Conservation (phyloP, 2,797 vertebrate genomes). For the Pterois miles region DNA sequence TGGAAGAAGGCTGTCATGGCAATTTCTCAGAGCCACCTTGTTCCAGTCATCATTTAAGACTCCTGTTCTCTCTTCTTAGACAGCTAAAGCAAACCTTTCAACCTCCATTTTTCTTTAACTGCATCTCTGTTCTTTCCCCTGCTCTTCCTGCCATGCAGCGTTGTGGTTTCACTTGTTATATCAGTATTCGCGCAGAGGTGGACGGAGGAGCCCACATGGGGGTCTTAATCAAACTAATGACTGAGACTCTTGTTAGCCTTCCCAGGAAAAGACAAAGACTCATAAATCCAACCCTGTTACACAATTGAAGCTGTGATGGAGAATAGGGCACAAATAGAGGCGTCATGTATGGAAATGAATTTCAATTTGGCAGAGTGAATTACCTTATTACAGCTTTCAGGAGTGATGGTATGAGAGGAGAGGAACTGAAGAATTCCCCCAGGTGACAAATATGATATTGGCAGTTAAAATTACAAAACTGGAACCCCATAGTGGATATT, state of each 20-base stretch:
- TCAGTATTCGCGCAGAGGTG: constrained; percentile 54
- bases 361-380: constrained; percentile 71
- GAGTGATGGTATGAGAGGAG: constrained; percentile 46
- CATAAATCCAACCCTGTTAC: constrained; percentile 70
- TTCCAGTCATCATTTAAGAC: constrained; percentile 36
- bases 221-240: constrained; percentile 75
- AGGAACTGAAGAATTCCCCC: constrained; percentile 43
- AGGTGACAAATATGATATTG: constrained; percentile 60
- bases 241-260: constrained; percentile 47
- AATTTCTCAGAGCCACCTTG: constrained; percentile 18
- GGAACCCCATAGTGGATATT: constrained; percentile 23
- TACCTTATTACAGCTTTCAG: constrained; percentile 62
- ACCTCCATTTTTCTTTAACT: constrained; percentile 23
- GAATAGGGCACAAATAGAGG: constrained; percentile 56
- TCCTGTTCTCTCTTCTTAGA: constrained; percentile 6
- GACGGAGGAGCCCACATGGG: constrained; percentile 37
- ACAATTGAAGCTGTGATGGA: constrained; percentile 47
- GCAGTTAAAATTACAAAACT: constrained; percentile 50
- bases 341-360: constrained; percentile 61
- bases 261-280: constrained; percentile 70
- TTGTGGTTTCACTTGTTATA: constrained; percentile 32
- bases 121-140: constrained; percentile 1
- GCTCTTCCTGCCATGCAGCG: neutral
- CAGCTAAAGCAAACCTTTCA: constrained; percentile 37
- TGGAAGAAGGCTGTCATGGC: constrained; percentile 10